Base-by-base conservation (phyloP, 2,888 invertebrate species). In the Troilus luridus region DNA sequence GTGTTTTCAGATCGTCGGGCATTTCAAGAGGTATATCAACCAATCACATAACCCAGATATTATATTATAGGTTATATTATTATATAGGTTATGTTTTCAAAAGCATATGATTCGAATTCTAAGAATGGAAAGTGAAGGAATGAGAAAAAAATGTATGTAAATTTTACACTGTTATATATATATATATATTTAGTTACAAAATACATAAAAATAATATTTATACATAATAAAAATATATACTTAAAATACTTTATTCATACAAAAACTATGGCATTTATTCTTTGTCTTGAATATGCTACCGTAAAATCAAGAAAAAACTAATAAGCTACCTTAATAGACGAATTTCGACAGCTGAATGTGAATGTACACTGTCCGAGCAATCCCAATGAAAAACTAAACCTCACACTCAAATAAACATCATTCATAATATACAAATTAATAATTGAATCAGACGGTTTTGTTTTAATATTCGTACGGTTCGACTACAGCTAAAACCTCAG, bases 151-250 rank as follows among this genome's bases (percentile, higher is more conserved):
- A 54, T 12, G 7, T 10, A 85, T 17, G 41, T 12, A 21, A 54
- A 21, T n/a, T 54, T 41, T 58, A 85, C 85, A 56, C 2, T 56
- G 56, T 85, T n/a, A 54, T 56, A 56, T 58, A 85, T 56, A 56
- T 58, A 85, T 56, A n/a, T 85, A 85, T 85, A 85, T 85, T 77
- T 85, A 56, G 85, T 85, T 85, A 85, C 19, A 85, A 85, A 85
- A 85, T 9, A 85, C 85, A 85, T 85, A 21, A 85, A 85, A 85
- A 85, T 81, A 81, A 81, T 85, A 85, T 85, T 85, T 85, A 85
- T 85, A 85, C 85, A 85, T 85, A 58, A 85, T 85, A 56, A 85
- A 85, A 85, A 85, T 58, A 85, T 58, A 54, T 85, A 85, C 72
- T 85, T 56, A 85, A 41, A 85, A 85, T 56, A 85, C 85, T 56